Evolutionary conservation across 2,797 vertebrate genomes (phyloP).

Genomic region (Momotus momota): DNA sequence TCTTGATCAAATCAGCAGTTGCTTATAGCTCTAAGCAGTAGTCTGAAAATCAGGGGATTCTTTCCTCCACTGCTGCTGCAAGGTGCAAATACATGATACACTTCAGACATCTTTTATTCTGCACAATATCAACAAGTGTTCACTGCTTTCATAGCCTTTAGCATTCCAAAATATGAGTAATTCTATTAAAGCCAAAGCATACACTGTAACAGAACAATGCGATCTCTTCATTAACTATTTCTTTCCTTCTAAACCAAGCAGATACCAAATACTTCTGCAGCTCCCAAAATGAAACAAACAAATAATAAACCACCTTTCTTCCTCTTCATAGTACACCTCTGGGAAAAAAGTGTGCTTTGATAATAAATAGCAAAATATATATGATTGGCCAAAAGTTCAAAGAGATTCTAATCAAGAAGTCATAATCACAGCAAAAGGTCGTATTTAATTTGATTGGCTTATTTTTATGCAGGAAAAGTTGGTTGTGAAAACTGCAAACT

Average conservation of each 20-base stretch:
- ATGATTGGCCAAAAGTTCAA: slow-evolving; percentile 42
- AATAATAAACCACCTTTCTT: neutral
- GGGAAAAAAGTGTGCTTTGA: neutral
- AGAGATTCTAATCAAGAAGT: slow-evolving; percentile 44
- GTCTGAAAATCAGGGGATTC: neutral
- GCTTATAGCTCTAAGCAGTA: neutral
- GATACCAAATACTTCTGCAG: neutral
- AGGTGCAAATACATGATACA: neutral
- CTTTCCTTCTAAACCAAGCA: neutral
- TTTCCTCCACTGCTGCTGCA: neutral
- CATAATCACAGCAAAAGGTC: slow-evolving; percentile 52
- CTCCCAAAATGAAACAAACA: neutral
- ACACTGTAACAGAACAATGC: neutral
- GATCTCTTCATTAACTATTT: neutral
- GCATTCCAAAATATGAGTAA: neutral
- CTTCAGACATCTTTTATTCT: neutral
- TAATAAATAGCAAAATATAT: slow-evolving; percentile 25
- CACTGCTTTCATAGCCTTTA: neutral
- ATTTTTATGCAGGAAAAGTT: slow-evolving; percentile 44
- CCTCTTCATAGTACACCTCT: neutral
- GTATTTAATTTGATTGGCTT: slow-evolving; percentile 40
- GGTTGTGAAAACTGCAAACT: slow-evolving; percentile 17
- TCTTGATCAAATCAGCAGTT: neutral
- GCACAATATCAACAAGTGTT: neutral
- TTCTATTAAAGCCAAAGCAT: neutral